phyloP scores from a whole-genome alignment of 2,888 invertebrate genomes.

The Andrena hattorfiana region DNA sequence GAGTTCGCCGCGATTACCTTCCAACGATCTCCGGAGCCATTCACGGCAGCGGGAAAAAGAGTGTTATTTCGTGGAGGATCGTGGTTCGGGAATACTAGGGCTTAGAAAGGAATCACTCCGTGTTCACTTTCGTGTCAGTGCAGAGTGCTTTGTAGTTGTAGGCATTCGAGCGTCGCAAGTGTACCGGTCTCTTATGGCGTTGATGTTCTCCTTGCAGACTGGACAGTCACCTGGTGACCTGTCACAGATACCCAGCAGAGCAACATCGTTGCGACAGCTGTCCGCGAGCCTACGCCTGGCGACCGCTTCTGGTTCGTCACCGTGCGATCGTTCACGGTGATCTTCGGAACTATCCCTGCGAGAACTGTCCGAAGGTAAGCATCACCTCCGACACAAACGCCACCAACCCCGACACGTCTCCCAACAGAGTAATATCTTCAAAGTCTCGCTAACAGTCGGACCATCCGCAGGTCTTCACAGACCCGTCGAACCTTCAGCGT shows the following conservation, averaged over 20 bases:
- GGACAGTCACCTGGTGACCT: conserved; percentile 92
- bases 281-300: conserved; percentile 92
- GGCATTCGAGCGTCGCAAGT: neutral
- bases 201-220: conserved; percentile 87
- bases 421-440: conserved; percentile 69
- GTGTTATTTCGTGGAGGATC: neutral
- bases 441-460: conserved; percentile 83
- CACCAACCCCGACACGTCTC: conserved; percentile 30
- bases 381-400: conserved; percentile 18
- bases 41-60: no score
- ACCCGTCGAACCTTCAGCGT: conserved; percentile 98
- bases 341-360: conserved; percentile 95
- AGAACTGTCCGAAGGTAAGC: conserved; percentile 94
- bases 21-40: neutral
- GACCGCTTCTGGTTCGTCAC: conserved; percentile 93
- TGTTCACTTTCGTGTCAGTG: neutral
- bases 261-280: conserved; percentile 95
- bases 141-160: neutral
- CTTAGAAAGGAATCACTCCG: neutral
- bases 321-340: conserved; percentile 93
- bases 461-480: conserved; percentile 94
- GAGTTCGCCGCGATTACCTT: conserved; percentile 21
- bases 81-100: neutral
- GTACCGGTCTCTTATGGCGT: neutral
- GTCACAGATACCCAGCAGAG: conserved; percentile 92